Evolutionary conservation across 2,797 vertebrate genomes (phyloP).

Genomic region (Poeciliopsis paucimaculata): DNA sequence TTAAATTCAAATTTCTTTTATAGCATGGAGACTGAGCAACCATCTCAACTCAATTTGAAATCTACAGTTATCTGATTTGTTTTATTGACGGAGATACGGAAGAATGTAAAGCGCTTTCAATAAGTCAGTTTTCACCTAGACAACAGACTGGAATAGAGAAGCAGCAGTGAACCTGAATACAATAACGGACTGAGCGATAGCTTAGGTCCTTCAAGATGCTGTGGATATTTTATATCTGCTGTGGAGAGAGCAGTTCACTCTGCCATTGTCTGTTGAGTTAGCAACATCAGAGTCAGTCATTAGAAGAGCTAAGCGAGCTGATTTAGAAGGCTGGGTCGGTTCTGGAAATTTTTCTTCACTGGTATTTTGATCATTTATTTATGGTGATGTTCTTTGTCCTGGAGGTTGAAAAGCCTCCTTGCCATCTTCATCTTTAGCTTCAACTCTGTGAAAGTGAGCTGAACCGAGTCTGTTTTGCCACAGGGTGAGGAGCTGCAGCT

Average conservation of each 20-base stretch:
- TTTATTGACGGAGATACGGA: neutral
- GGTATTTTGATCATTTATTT: neutral
- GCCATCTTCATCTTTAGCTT: neutral
- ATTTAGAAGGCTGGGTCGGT: no score
- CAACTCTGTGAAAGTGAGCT: neutral
- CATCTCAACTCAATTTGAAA: neutral
- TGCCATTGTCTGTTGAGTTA: neutral
- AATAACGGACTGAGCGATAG: neutral
- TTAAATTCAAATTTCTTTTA: neutral
- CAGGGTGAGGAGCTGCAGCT: constrained; percentile 93
- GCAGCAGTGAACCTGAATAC: neutral
- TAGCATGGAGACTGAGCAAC: neutral
- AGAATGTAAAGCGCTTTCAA: neutral
- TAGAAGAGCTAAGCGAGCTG: no score
- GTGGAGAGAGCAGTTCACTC: neutral
- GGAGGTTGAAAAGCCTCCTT: neutral
- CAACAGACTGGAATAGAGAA: neutral
- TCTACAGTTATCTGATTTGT: no score
- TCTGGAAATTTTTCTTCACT: neutral
- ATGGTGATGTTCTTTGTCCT: neutral
- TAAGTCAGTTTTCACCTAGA: neutral
- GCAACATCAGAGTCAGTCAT: no score
- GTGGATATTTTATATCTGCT: neutral
- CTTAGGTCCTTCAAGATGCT: neutral
- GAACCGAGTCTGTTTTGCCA: constrained; percentile 5